Percentiles rank a stretch among this genome's conserved stretches.
Conservation (phyloP, 2,888 invertebrate genomes). For the Mylabris sibirica region DNA sequence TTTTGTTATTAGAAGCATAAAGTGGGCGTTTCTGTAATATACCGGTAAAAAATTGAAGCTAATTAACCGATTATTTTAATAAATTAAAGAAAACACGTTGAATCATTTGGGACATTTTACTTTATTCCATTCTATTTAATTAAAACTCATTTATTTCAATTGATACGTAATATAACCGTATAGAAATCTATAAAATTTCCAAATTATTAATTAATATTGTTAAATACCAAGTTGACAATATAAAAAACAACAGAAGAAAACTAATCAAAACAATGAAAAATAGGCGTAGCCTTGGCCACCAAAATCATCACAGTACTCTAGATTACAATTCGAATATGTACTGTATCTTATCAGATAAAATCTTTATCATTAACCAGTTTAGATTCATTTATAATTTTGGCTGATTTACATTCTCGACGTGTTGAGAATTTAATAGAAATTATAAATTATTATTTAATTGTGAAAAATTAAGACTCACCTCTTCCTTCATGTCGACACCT, state of each 20-base stretch:
- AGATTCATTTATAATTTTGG: constrained; percentile 25
- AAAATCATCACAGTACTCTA: constrained; percentile 27
- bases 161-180: background rate
- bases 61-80: too few species aligned
- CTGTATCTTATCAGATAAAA: constrained; percentile 40
- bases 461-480: constrained; percentile 51
- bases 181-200: background rate
- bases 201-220: background rate
- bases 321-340: constrained; percentile 22
- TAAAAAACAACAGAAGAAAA: constrained; percentile 11
- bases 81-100: too few species aligned
- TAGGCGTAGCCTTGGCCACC: constrained; percentile 57
- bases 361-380: constrained; percentile 22
- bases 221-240: constrained; percentile 24
- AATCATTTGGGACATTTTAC: too few species aligned
- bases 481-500: constrained; percentile 57
- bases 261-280: constrained; percentile 41
- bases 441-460: constrained; percentile 13
- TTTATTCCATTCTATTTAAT: too few species aligned
- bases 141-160: background rate
- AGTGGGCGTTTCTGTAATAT: too few species aligned
- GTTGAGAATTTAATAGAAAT: constrained; percentile 12
- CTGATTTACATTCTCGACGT: constrained; percentile 15
- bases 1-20: too few species aligned
- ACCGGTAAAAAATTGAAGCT: too few species aligned